Evolutionary conservation across 2,113 vertebrate species (phyloP).

Genomic region (Melanocharis versteri): DNA sequence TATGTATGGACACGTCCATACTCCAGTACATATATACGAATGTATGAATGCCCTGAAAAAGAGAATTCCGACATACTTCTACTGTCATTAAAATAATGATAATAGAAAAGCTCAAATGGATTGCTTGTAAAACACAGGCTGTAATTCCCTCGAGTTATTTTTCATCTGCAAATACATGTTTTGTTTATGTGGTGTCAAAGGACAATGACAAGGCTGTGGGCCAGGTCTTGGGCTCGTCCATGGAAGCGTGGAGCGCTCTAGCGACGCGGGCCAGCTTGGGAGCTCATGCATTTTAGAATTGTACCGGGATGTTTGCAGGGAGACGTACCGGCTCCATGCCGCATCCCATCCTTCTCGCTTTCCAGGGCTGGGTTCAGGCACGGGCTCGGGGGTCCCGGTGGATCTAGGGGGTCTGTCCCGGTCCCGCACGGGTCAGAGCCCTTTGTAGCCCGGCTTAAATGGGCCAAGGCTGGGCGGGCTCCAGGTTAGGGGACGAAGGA

Average conservation of each 20-base stretch:
- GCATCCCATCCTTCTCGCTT: not conserved
- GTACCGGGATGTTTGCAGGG: not conserved
- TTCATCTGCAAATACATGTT: slow-evolving; percentile 1
- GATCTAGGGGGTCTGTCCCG: not conserved
- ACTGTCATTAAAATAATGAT: not conserved
- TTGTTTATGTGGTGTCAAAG: slow-evolving; percentile 1
- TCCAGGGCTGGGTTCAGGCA: not conserved
- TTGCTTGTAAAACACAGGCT: not conserved
- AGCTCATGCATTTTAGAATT: not conserved
- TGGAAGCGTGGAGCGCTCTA: not conserved
- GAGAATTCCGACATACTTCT: not conserved
- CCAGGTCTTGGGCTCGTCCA: not conserved
- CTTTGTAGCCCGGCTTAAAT: not conserved
- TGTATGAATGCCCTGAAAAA: not conserved
- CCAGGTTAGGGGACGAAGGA: rapidly evolving
- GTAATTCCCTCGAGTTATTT: not conserved
- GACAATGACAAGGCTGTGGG: not conserved
- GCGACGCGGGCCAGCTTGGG: not conserved
- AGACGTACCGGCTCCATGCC: not conserved
- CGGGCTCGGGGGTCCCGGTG: not conserved
- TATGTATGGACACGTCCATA: not conserved
- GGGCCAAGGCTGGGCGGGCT: not conserved
- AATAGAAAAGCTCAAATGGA: not conserved
- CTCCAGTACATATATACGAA: not conserved
- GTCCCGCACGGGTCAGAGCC: not conserved